Evolutionary conservation across 2,113 vertebrate species (phyloP), one percentile per base, ranked within the genome.

Genomic region (Xenopus borealis): DNA sequence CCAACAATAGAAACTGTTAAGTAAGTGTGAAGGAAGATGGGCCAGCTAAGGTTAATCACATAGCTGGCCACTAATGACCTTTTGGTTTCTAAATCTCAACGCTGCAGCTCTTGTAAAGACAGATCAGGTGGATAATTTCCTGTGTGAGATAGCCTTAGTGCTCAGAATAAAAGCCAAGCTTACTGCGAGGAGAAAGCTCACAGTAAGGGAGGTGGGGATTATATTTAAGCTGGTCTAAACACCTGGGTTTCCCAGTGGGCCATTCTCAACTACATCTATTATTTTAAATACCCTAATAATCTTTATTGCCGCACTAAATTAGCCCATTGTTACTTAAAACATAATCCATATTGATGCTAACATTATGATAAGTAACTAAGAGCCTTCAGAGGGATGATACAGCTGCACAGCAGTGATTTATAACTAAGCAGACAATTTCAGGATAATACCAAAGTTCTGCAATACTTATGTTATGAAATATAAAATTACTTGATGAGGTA

Each of bases 61-160:
- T 85, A 88, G 87, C 88, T 87, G 86, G 89, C 90, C 84, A 86
- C 88, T 89, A 92, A 94, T 91, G 90, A 94, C 92, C 92, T 91
- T 90, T 90, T 84, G 77, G 89, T 86, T 89, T 90, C 88, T 0
- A 79, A 86, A 86, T 88, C 89, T 87, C 90, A 92, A 91, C 89
- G 89, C 87, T 84, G 85, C 33, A 71, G 83, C 85, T 86, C 89
- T 91, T 91, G 90, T 92, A 94, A 95, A 95, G 93, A 86, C 90
- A 89, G 91, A 93, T 93, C 91, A 90, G 90, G 89, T 90, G 89
- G 93, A 91, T 92, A 92, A 95, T 95, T 96, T 96, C 94, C 93
- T 94, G 93, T 94, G 85, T 86, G 86, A 86, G 89, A 85, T 90
- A 87, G 90, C 85, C 81, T 94, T 93, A 92, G 88, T 80, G 88